Base-by-base conservation (phyloP, 2,797 vertebrate genomes). In the Gadopsis bispinosus region DNA sequence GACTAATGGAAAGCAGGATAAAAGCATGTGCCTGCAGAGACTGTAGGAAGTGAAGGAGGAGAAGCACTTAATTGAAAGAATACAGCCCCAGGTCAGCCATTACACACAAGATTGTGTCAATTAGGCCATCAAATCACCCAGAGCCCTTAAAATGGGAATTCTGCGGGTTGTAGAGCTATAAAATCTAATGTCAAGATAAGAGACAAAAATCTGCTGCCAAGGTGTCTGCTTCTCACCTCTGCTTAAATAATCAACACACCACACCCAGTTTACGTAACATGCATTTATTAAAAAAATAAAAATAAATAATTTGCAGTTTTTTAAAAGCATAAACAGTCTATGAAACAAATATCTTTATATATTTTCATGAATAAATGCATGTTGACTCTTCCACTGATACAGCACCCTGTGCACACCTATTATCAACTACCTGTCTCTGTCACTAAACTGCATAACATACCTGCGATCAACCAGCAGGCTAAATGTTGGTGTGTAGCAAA, bases 61-160 rank as follows among this genome's bases (percentile, higher is more conserved):
- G 78, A 66, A 80, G 74, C 66, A 66, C 66, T 84, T 94, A 93
- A 94, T 93, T 94, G 92, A 93, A 94, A 92, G 79, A 92, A 92
- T 75, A 92, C 82, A 83, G 91, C 92, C 92, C 86, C 88, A 81
- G 92, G 93, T 94, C 89, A 90, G 74, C 88, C 86, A 95, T 94
- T 94, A 93, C 75, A 77, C 85, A 91, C 88, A 94, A 87, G 89
- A 91, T 90, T 85, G 91, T 94, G 92, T 92, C 94, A 95, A 94
- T 93, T 93, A 93, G 92, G 84, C 88, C 89, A 88, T 92, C 89
- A 88, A 92, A 93, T 90, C 89, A 88, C 86, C 75, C 75, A 35
- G 58, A 92, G 83, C 72, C 64, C 53, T 86, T 80, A 79, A 84
- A 77, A 41, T 11, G 51, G 69, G 50, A 83, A 74, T 67, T 75